phyloP scores from a whole-genome alignment of 2,113 vertebrate species.

The Macquaria australasica region DNA sequence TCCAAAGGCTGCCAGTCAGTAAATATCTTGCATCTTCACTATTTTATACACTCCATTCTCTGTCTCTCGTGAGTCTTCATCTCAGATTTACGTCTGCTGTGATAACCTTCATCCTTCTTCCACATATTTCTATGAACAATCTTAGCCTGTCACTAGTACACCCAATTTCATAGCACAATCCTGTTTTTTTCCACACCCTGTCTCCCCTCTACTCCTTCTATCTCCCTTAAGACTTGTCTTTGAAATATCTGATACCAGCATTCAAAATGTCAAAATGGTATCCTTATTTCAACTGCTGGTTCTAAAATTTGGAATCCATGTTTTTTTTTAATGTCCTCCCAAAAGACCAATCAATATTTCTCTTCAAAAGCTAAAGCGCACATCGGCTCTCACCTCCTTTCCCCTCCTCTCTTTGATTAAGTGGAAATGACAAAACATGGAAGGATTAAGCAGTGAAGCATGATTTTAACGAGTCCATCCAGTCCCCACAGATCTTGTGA shows the following conservation, averaged over 20 bases:
- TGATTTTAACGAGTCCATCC: conserved; percentile 76
- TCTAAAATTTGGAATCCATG: background rate
- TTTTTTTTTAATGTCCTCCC: background rate
- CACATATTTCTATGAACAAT: conserved; percentile 1
- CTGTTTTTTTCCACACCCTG: background rate
- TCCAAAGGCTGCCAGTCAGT: background rate
- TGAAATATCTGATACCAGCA: background rate
- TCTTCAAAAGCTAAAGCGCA: background rate
- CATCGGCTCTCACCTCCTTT: background rate
- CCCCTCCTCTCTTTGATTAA: conserved; percentile 52
- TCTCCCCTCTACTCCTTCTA: background rate
- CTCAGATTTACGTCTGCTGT: background rate
- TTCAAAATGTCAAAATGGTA: background rate
- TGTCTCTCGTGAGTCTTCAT: background rate
- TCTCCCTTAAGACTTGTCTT: background rate
- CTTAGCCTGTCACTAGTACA: conserved; percentile 5
- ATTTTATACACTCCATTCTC: background rate
- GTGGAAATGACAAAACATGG: conserved; percentile 68
- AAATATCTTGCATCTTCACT: conserved; percentile 2
- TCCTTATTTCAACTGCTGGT: background rate
- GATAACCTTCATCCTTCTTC: conserved; percentile 18
- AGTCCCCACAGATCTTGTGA: conserved; percentile 55
- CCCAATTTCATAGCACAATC: background rate
- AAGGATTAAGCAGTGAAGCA: conserved; percentile 73
- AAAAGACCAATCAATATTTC: conserved; percentile 43